Evolutionary conservation across 2,888 invertebrate species (phyloP), one percentile per base, ranked within the genome.

Genomic region (Ochlodes sylvanus): DNA sequence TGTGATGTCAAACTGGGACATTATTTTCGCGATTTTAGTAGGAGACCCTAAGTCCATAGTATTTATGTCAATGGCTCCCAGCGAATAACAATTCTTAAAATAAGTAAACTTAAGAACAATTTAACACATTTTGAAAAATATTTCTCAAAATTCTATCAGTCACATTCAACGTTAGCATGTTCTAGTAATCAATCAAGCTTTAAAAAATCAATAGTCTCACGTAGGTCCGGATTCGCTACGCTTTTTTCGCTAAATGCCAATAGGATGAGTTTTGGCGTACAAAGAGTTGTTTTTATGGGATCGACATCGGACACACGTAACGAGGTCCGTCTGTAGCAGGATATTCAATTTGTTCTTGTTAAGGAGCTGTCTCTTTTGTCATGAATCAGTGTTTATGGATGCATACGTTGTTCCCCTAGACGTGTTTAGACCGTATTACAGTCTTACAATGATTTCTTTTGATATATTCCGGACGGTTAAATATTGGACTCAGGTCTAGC

Each of bases 341-440:
- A 86, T 80, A 81, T 89, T 88, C 86, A 87, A 89, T 89, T 88
- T 86, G 80, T 82, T 79, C 79, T 82, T 76, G 82, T 83, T 86
- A 84, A 80, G 76, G 78, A 80, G 75, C 77, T 81, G 84, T 81
- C 79, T 74, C 78, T 75, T 78, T 87, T 88, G 87, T 89, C 78
- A 77, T 77, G 73, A 74, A 81, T 84, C 72, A 72, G 60, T 60
- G 44, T 44, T 61, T 42, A 69, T 73, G 72, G 75, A 66, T 63
- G 32, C 2, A 38, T 38, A 38, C 38, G 9, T 27, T 60, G 54
- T 60, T 70, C 63, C 12, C 70, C 50, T 63, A 61, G 66, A 70
- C 44, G 42, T 71, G 60, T 61, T 60, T 38, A 52, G 58, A 55
- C 69, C 66, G 72, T 69, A 70, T 62, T 47, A 44, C 63, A 66